Evolutionary conservation across 2,888 invertebrate species (phyloP), one percentile per base, ranked within the genome.

Genomic region (Pseudococcus longispinus): DNA sequence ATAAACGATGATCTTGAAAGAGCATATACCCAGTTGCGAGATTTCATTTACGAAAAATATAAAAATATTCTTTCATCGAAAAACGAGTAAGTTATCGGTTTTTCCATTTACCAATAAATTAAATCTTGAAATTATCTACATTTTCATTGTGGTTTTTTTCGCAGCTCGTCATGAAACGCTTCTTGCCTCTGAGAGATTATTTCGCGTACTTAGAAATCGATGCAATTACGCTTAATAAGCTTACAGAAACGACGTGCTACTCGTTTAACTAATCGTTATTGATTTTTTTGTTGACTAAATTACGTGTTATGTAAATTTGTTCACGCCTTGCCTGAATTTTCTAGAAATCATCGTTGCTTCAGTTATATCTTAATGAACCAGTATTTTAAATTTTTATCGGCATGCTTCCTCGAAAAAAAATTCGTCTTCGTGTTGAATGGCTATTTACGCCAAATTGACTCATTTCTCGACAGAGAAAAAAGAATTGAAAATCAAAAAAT

Each of bases 1-100:
- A 92, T 95, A 84, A 98, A 98, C 90, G 95, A 96, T 89, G 93
- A 94, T 89, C 91, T 98, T 88, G 95, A 96, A 77, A 92, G 93
- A 89, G 96, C 98, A 0, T 98, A 97, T 90, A 90, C 91, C 60
- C 93, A 95, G 88, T 92, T 97, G 55, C 93, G 93, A 87, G 92
- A 94, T 86, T 96, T 95, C 91, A 92, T 95, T 85, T 89, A 93
- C 9, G 91, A 93, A 77, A 86, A 86, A 26, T 86, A 80, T 37
- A 86, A 80, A 32, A 86, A 86, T 77, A 46, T 86, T 80, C 51
- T 86, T 29, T n/a, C 32, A 94, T 95, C 60, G 37, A 84, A 84
- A 37, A 84, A 51, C 37, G 60, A 84, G 51, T 84, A 84, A 84
- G 55, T 80, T 42, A 0, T 20, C n/a, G 18, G n/a, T n/a, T 15